Base-by-base conservation (phyloP, 2,113 vertebrate species). In the Festucalex cinctus region DNA sequence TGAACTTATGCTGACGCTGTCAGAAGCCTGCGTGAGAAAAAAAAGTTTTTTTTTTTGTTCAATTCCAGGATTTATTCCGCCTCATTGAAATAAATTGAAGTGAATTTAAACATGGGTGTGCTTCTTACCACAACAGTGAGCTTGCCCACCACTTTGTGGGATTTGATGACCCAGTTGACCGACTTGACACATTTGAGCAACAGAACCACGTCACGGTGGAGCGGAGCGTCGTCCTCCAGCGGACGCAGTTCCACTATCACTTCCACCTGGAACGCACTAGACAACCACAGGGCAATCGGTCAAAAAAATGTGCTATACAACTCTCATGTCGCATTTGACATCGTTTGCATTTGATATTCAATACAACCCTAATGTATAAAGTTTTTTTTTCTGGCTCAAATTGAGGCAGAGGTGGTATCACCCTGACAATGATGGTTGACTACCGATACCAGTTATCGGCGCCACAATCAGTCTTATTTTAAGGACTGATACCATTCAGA, bases 111-210 rank as follows among this genome's bases (percentile, higher is more conserved):
- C 12, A 10, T 9, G 54, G 17, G 17, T 5, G 57, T 13, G 24
- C 16, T 39, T 13, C 96, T 92, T 91, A 99, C 97, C 92, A 97
- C 86, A 13, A 94, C 90, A 74, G 93, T 85, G 88, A 98, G 90
- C 60, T 83, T 95, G 79, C 96, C 96, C 0, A 84, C 87, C 66
- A 98, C 77, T 43, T 88, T 90, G 46, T 94, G 94, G 0, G 92
- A 90, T 83, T 94, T 94, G 91, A 98, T 91, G 82, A 98, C 96
- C 97, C 97, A 99, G 79, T 98, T 97, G 89, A 99, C 96, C 22
- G 93, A 91, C 85, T 95, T 96, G 66, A 90, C 83, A 56, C 96
- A 97, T 86, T 95, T 97, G 76, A 99, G 94, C 82, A 99, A 87
- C 83, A 98, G 88, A 39, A 93, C 78, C 0, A 98, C 70, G 62